Conservation (phyloP, 2,888 invertebrate genomes). For the Isotomurus palustris region DNA sequence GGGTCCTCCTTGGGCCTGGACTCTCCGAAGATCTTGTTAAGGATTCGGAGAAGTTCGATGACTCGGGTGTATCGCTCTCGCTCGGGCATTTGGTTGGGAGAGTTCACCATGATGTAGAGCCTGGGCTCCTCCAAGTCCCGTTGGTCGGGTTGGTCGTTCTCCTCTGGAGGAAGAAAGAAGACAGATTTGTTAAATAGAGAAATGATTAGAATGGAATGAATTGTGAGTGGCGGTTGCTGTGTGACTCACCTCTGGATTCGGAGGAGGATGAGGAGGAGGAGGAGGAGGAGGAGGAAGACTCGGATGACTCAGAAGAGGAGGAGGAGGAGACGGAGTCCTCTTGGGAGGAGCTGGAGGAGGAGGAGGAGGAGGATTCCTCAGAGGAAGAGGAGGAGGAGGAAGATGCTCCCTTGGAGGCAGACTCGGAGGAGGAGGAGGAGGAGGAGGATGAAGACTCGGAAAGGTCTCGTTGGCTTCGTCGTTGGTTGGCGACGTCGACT, state of each 20-base stretch:
- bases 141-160: too few relatives aligned
- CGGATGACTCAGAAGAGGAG: neutral
- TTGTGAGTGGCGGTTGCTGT: too few relatives aligned
- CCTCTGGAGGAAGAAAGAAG: too few relatives aligned
- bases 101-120: too few relatives aligned
- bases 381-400: constrained; percentile 1
- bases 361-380: constrained; percentile 6
- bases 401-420: neutral
- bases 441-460: neutral
- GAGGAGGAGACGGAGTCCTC: too few relatives aligned
- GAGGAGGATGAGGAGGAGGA: constrained; percentile 1
- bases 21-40: neutral
- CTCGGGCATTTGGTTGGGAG: neutral
- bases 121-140: too few relatives aligned
- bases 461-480: neutral
- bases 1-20: neutral
- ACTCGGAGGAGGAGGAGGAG: neutral
- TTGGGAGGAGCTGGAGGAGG: constrained; percentile 7
- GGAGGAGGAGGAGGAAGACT: constrained; percentile 1
- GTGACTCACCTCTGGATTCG: constrained; percentile 3
- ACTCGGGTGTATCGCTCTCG: neutral
- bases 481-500: neutral
- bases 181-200: too few relatives aligned
- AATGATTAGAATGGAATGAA: too few relatives aligned
- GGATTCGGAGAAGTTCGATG: constrained; percentile 1